These are phyloP conservation scores for Microtus oregoni DNA, from an alignment of 2,113 vertebrate species.

Conservation along the genomic window DNA sequence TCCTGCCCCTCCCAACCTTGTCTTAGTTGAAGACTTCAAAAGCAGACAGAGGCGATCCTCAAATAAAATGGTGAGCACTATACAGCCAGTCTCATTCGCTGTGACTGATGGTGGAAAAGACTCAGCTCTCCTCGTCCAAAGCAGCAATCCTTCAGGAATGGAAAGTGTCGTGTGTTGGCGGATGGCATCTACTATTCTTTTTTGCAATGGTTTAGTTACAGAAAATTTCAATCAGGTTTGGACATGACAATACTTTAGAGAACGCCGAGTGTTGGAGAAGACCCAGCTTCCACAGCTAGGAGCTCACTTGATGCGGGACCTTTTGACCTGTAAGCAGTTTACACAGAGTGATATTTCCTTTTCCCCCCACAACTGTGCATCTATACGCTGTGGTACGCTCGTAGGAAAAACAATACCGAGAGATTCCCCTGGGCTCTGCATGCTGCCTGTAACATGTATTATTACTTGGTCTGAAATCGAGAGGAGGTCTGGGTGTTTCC, in stretches of 20 bases:
- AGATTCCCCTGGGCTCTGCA: neutral
- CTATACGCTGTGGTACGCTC: neutral
- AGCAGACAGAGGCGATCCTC: conserved; percentile 22
- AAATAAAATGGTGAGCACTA: conserved; percentile 19
- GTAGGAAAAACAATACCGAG: neutral
- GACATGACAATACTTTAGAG: neutral
- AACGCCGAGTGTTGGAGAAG: neutral
- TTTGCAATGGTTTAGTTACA: conserved; percentile 14
- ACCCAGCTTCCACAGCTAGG: neutral
- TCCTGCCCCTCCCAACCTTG: neutral
- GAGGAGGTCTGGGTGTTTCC: neutral
- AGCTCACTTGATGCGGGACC: neutral
- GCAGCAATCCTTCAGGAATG: neutral
- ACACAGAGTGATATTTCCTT: neutral
- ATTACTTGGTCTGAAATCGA: neutral
- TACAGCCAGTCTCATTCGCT: conserved; percentile 40
- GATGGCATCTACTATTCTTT: neutral
- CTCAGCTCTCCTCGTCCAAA: neutral
- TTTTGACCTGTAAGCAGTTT: neutral
- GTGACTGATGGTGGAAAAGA: conserved; percentile 20
- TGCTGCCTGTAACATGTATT: neutral
- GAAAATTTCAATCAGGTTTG: neutral
- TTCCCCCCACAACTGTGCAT: neutral
- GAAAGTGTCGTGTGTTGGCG: conserved; percentile 5
- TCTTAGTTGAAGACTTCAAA: conserved; percentile 12